Evolutionary conservation across 2,888 invertebrate species (phyloP).

Genomic region (Eulithis testata): DNA sequence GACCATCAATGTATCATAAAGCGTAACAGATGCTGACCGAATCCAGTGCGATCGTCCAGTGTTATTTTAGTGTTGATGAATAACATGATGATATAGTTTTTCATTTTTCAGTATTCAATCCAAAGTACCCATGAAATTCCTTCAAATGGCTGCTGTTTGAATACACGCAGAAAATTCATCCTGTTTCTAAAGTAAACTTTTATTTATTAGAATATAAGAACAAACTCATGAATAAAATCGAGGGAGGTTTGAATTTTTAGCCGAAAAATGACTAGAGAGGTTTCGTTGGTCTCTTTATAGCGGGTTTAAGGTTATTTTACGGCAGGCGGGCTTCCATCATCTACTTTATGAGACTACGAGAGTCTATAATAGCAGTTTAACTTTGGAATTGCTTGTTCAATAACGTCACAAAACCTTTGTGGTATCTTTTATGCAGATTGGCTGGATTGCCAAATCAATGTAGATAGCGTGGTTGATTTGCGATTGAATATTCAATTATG

Average conservation of each 20-base stretch:
- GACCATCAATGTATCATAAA: no score
- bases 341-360: slow-evolving; percentile 34
- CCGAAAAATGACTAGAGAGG: slow-evolving; percentile 36
- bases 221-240: slow-evolving; percentile 36
- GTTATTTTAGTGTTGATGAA: no score
- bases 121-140: no score
- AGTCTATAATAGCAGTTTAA: slow-evolving; percentile 37
- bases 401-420: background rate
- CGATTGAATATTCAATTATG: slow-evolving; percentile 1
- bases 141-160: no score
- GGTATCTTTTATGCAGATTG: slow-evolving; percentile 25
- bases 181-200: background rate
- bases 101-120: no score
- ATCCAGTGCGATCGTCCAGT: no score
- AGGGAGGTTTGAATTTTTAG: slow-evolving; percentile 36
- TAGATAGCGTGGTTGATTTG: background rate
- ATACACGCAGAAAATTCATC: no score
- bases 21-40: no score
- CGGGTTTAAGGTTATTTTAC: slow-evolving; percentile 34
- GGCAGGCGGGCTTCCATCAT: slow-evolving; percentile 29
- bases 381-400: slow-evolving; percentile 35
- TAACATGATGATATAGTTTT: no score
- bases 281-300: slow-evolving; percentile 37
- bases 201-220: slow-evolving; percentile 8
- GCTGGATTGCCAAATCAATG: background rate